Base-by-base conservation (phyloP, 2,113 vertebrate genomes). In the Parus major region DNA sequence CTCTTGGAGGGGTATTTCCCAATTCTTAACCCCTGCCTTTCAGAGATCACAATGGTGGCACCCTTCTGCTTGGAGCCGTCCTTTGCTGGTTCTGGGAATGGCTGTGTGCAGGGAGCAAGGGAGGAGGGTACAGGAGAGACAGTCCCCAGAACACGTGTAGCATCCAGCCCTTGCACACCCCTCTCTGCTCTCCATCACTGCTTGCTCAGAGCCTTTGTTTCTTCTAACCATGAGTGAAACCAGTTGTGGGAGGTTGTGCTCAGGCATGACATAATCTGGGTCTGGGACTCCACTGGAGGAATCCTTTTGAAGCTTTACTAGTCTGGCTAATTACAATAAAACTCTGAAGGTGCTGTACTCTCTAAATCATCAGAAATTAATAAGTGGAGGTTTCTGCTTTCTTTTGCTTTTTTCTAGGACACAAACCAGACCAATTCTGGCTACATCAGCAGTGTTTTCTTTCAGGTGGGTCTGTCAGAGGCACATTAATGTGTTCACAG, bases 221-320 rank as follows among this genome's bases (percentile, higher is more conserved):
- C 92, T 87, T 76, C 85, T 53, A 75, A 61, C 70, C 69, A 56
- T 95, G 97, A 96, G 68, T 86, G 92, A 95, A 97, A 96, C 35
- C 95, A 93, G 91, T 95, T 93, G 86, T 69, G 66, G 79, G 95
- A 75, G 68, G 59, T 49, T 92, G 87, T 66, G 86, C 79, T 95
- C 68, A 69, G 77, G 78, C 79, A 82, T 92, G 96, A 87, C 92
- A 97, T 95, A 90, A 95, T 95, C 76, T 18, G n/a, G 88, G 89
- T 36, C 92, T 87, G 95, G 90, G 78, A 64, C 80, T 94, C 71
- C 60, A 8, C 82, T 46, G 71, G 64, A 92, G 82, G 79, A 92
- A 94, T 90, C 86, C 87, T 90, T 91, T 88, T 93, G 82, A 92
- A 94, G 88, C 33, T 92, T 93, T 82, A 24, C 82, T 82, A 19